phyloP scores from a whole-genome alignment of 2,113 vertebrate species.

The Prunella himalayana region DNA sequence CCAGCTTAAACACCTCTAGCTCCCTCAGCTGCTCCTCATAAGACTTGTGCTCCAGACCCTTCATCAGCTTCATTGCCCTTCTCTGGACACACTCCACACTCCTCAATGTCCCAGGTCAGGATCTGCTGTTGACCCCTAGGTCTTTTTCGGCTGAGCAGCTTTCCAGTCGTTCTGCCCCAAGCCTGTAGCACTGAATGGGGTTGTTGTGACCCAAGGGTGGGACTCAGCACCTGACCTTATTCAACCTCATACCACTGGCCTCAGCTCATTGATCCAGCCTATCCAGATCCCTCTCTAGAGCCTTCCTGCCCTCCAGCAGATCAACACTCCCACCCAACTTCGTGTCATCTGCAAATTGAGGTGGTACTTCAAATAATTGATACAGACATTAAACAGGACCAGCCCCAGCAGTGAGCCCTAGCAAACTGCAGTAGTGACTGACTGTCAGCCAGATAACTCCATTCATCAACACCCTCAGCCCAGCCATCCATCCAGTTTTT shows the following conservation, averaged over 20 bases:
- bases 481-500: background rate
- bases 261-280: background rate
- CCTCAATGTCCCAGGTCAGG: background rate
- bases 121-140: background rate
- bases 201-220: background rate
- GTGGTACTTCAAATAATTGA: no score
- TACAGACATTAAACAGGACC: background rate
- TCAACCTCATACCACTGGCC: background rate
- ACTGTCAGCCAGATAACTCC: background rate
- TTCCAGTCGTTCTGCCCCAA: background rate
- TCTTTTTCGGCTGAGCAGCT: background rate
- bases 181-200: no score
- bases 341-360: rapidly evolving
- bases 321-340: background rate
- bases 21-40: background rate
- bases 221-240: background rate
- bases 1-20: background rate
- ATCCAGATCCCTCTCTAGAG: background rate
- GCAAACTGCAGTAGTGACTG: no score
- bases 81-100: background rate
- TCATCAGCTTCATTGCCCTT: background rate
- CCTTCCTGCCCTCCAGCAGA: background rate
- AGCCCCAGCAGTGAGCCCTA: background rate
- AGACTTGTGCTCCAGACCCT: background rate
- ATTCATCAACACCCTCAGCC: background rate